Evolutionary conservation across 2,113 vertebrate species (phyloP).

Genomic region (Camelus bactrianus): DNA sequence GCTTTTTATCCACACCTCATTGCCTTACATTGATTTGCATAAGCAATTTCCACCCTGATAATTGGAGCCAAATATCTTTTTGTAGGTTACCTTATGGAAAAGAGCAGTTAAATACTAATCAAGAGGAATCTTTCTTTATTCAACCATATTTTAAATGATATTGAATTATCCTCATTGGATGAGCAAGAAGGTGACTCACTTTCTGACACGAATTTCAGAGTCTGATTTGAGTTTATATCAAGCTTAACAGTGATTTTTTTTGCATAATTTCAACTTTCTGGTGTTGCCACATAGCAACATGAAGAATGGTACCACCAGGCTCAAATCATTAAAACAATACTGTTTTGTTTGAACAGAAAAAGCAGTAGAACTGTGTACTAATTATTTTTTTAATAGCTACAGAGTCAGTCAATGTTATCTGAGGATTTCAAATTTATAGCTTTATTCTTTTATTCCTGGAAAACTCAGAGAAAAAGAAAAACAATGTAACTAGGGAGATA

Average conservation of each 20-base stretch:
- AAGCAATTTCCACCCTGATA: slow-evolving; percentile 81
- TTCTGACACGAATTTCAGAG: slow-evolving; percentile 47
- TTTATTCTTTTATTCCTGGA: slow-evolving; percentile 74
- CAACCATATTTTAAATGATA: slow-evolving; percentile 68
- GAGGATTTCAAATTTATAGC: slow-evolving; percentile 68
- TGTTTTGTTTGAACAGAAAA: slow-evolving; percentile 80
- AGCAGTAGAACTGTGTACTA: not conserved
- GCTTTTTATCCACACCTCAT: slow-evolving; percentile 81
- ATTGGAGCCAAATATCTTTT: slow-evolving; percentile 79
- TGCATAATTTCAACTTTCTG: slow-evolving; percentile 60
- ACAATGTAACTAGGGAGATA: slow-evolving; percentile 67
- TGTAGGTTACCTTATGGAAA: slow-evolving; percentile 76
- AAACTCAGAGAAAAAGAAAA: slow-evolving; percentile 66
- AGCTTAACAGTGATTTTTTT: slow-evolving; percentile 57
- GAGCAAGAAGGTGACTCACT: slow-evolving; percentile 77
- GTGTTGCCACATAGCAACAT: slow-evolving; percentile 72
- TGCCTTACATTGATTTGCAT: slow-evolving; percentile 82
- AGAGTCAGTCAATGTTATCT: slow-evolving; percentile 61
- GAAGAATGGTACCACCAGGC: slow-evolving; percentile 16
- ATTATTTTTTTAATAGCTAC: slow-evolving; percentile 75
- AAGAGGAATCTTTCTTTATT: slow-evolving; percentile 64
- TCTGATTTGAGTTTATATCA: slow-evolving; percentile 10
- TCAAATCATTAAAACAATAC: slow-evolving; percentile 63
- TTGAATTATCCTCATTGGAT: slow-evolving; percentile 45
- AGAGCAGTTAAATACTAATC: slow-evolving; percentile 78